Conservation (phyloP, 2,797 vertebrate species). For the Ataeniobius toweri region DNA sequence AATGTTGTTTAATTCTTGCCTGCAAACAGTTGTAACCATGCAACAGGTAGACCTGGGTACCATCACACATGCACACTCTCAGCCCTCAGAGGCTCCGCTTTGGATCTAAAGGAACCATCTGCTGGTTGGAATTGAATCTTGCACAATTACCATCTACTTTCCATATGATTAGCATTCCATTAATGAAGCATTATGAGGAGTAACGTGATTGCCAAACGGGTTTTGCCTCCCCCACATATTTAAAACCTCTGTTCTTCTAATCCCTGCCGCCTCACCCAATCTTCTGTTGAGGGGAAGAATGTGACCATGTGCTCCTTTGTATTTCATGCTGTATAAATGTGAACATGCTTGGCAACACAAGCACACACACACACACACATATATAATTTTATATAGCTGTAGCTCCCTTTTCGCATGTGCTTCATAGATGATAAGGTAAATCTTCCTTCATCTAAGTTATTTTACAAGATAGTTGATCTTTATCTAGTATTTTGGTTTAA, state of each 20-base stretch:
- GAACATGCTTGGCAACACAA: too few species aligned
- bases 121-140: conserved; percentile 62
- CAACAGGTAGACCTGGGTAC: conserved; percentile 7
- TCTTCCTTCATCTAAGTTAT: too few species aligned
- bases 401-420: too few species aligned
- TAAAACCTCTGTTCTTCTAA: conserved; percentile 65
- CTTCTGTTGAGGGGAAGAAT: neutral
- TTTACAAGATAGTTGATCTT: too few species aligned
- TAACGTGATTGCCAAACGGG: conserved; percentile 60
- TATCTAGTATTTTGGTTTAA: too few species aligned
- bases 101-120: conserved; percentile 62
- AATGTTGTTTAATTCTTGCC: neutral
- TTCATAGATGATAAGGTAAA: too few species aligned
- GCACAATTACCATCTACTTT: conserved; percentile 66
- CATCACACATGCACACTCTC: conserved; percentile 6
- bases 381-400: too few species aligned
- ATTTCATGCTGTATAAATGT: conserved; percentile 6
- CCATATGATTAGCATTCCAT: conserved; percentile 66
- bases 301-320: conserved; percentile 14
- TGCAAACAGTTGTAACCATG: neutral
- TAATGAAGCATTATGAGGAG: conserved; percentile 59
- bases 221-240: conserved; percentile 48
- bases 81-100: conserved; percentile 53
- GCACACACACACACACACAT: too few species aligned
- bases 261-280: conserved; percentile 36